These are phyloP conservation scores for Drosophila atripex DNA, from an alignment of 2,888 invertebrate genomes.

Conservation along the genomic window DNA sequence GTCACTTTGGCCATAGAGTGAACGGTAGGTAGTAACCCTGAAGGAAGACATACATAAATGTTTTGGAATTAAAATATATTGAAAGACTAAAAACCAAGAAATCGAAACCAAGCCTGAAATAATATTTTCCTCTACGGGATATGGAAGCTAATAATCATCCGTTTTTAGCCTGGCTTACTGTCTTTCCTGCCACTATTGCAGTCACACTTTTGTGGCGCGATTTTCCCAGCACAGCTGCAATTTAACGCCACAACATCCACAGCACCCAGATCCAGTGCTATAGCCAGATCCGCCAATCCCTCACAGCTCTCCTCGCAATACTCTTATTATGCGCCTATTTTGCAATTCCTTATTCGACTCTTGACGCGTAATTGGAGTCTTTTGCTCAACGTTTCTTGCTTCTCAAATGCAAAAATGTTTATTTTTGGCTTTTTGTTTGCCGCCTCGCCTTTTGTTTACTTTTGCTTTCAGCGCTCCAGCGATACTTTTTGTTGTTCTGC, in stretches of 20 bases:
- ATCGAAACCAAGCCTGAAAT: no score
- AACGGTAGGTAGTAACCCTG: no score
- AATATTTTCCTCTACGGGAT: no score
- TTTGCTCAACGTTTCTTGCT: constrained; percentile 15
- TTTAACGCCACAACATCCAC: constrained; percentile 16
- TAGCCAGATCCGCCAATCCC: not conserved
- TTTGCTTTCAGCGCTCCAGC: constrained; percentile 54
- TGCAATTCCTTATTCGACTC: constrained; percentile 44
- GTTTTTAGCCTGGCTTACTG: not conserved
- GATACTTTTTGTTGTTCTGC: constrained; percentile 21
- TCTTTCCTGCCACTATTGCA: constrained; percentile 9
- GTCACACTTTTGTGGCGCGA: constrained; percentile 1
- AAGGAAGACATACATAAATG: no score
- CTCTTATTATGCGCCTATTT: constrained; percentile 43
- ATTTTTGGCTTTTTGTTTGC: constrained; percentile 59
- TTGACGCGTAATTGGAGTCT: constrained; percentile 59
- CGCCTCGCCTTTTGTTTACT: constrained; percentile 57
- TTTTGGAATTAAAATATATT: no score
- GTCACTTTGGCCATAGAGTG: no score
- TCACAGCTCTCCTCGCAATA: not conserved
- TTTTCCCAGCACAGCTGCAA: constrained; percentile 25
- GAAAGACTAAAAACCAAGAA: no score
- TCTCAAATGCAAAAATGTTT: constrained; percentile 52
- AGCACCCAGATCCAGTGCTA: not conserved
- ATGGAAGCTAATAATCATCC: no score